Evolutionary conservation across 53 echinoderm and acorn worm genomes (phyloP).

Genomic region (Paracentrotus lividus): DNA sequence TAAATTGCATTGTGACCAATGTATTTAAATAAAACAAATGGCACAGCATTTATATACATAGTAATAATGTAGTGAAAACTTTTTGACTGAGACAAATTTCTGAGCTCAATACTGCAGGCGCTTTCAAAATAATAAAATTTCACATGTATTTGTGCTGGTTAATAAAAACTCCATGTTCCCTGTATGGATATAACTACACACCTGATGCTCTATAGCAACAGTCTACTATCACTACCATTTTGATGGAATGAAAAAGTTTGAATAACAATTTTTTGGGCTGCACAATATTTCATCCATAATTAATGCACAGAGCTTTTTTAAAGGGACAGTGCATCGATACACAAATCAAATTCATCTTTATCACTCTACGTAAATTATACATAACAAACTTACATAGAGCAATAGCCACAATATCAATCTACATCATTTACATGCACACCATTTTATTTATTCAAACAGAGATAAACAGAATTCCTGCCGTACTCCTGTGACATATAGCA

Average conservation of each 20-base stretch:
- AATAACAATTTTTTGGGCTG: background rate
- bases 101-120: background rate
- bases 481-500: too few species aligned
- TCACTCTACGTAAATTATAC: too few species aligned
- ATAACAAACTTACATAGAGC: too few species aligned
- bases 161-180: constrained; percentile 16
- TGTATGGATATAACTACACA: background rate
- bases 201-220: background rate
- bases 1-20: constrained; percentile 35
- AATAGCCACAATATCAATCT: too few species aligned
- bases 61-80: background rate
- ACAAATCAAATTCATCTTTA: too few species aligned
- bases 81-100: background rate
- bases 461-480: too few species aligned
- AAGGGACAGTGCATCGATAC: too few species aligned
- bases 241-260: background rate
- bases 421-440: too few species aligned
- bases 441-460: too few species aligned
- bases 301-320: too few species aligned
- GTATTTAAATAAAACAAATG: constrained; percentile 29
- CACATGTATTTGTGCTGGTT: background rate
- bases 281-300: constrained; percentile 6
- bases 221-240: constrained; percentile 17
- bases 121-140: constrained; percentile 14
- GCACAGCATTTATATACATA: background rate